Percentiles rank a stretch among this genome's conserved stretches.
These are phyloP conservation scores for Lycia hirtaria DNA, from an alignment of 2,888 invertebrate genomes.

Conservation along the genomic window DNA sequence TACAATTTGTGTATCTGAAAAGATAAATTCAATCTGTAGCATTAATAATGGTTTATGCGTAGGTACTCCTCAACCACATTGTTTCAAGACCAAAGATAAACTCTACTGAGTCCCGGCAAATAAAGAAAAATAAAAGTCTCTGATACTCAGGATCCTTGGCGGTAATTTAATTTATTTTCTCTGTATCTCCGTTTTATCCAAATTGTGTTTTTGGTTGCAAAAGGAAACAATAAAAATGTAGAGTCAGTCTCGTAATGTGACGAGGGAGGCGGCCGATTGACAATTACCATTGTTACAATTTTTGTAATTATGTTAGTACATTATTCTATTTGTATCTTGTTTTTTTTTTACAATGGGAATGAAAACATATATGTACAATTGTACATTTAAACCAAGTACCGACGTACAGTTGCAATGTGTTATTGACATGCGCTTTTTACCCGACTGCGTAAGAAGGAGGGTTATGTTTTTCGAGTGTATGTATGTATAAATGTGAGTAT, in stretches of 20 bases:
- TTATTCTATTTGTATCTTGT: too few species aligned
- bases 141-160: constrained; percentile 35
- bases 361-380: too few species aligned
- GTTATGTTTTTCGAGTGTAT: too few species aligned
- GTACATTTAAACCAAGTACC: too few species aligned
- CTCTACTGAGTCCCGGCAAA: constrained; percentile 20
- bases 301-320: too few species aligned
- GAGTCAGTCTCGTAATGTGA: not conserved
- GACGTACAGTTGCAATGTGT: too few species aligned
- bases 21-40: constrained; percentile 10
- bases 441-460: too few species aligned
- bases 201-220: constrained; percentile 41
- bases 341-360: too few species aligned
- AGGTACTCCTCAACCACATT: constrained; percentile 6
- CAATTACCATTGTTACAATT: not conserved
- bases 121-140: constrained; percentile 41
- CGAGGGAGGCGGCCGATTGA: not conserved
- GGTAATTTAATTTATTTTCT: constrained; percentile 49
- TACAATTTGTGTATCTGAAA: not conserved
- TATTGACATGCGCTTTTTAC: too few species aligned
- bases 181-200: constrained; percentile 43
- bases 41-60: not conserved
- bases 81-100: constrained; percentile 15
- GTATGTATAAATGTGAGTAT: too few species aligned
- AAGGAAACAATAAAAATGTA: constrained; percentile 30